Base-by-base conservation (phyloP, 1,140 invertebrate species). In the Ylistrum balloti region DNA sequence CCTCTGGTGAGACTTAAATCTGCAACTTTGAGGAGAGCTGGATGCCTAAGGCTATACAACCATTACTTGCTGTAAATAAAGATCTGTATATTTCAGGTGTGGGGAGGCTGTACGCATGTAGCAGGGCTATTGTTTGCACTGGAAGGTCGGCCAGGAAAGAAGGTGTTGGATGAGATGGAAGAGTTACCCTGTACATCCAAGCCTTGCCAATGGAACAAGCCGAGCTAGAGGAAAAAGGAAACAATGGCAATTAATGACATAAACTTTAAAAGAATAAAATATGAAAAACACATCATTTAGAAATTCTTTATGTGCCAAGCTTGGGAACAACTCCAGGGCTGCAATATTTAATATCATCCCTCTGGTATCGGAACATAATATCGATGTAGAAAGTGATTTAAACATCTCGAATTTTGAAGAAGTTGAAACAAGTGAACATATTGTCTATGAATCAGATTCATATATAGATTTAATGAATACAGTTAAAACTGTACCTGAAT, bases 61-160 rank as follows among this genome's bases (percentile, higher is more conserved):
- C n/a, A n/a, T n/a, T n/a, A n/a, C n/a, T n/a, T n/a, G n/a, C n/a
- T n/a, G n/a, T 38, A 38, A 38, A 5, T 38, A 38, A 38, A 5
- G 13, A 7, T 38, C 35, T 13, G 13, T 88, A 20, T 22, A 35
- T 35, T 38, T 33, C 35, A 13, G n/a, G 88, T 88, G 41, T 85
- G 90, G 90, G 13, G 90, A 74, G 90, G 74, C 2, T 91, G 90
- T 34, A 91, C 90, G 0, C 90, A 91, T 86, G 32, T 91, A 13
- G 87, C 87, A 3, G 90, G 90, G 22, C 74, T 91, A 7, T 88
- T 91, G 2, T 91, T 91, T 86, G 33, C 85, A 17, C 28, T 88
- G 13, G 90, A 91, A 22, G 20, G 20, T 22, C 3, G 45, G 9
- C 45, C 3, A 7, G 20, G 45, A 56, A 17, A 56, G 41, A 33